These are phyloP conservation scores for Thalpophila matura DNA, from an alignment of 2,888 invertebrate species.

Conservation along the genomic window DNA sequence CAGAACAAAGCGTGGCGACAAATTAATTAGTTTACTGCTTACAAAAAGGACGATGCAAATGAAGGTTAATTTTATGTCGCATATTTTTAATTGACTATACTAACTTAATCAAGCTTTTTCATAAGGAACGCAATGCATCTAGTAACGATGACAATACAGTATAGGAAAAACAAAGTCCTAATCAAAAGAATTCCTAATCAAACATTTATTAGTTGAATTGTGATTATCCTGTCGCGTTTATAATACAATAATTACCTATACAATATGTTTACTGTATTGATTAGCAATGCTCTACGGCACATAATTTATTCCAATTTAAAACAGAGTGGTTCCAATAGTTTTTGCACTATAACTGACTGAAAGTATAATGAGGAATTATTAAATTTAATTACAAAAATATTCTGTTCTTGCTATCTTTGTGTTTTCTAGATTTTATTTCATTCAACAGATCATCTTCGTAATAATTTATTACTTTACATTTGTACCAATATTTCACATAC, in stretches of 20 bases:
- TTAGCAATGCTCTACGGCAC: no score
- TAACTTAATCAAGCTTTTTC: not conserved
- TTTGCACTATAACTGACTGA: no score
- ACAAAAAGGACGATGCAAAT: slow-evolving; percentile 5
- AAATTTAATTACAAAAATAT: no score
- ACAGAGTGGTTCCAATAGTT: no score
- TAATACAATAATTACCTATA: no score
- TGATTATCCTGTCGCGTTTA: no score
- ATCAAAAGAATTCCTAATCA: no score
- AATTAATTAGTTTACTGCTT: slow-evolving; percentile 40
- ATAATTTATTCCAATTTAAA: no score
- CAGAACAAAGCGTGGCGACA: slow-evolving; percentile 25
- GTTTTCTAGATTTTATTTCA: not conserved
- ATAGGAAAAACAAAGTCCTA: not conserved
- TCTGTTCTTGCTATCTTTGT: no score
- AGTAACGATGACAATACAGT: slow-evolving; percentile 1
- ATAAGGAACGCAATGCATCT: not conserved
- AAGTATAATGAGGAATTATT: no score
- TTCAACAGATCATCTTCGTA: not conserved
- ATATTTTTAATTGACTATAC: not conserved
- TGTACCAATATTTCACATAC: slow-evolving; percentile 4
- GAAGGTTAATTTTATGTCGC: not conserved
- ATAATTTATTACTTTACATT: not conserved
- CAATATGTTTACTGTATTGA: no score
- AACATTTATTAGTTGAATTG: no score